A percentile compares a stretch with the other conserved stretches of the same genome.
These are phyloP conservation scores for Lepidiolamprologus cunningtoni DNA, from an alignment of 2,113 vertebrate genomes.

Conservation along the genomic window DNA sequence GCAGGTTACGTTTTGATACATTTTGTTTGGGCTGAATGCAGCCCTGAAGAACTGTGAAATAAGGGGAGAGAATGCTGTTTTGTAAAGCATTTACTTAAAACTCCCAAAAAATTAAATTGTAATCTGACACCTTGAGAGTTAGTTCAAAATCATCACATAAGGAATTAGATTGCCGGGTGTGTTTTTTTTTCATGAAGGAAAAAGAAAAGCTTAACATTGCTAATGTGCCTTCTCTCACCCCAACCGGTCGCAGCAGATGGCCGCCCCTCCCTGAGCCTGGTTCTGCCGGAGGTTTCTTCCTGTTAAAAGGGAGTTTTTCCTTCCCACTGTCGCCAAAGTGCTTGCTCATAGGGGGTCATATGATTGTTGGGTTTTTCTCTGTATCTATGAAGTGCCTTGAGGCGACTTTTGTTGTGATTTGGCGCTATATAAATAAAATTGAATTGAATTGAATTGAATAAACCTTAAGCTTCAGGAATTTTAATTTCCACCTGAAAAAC, in stretches of 20 bases:
- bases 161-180: background rate
- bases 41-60: background rate
- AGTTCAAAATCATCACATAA: background rate
- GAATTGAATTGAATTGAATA: too few relatives aligned
- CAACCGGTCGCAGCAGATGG: too few relatives aligned
- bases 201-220: background rate
- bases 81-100: background rate
- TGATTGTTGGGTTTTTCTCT: too few relatives aligned
- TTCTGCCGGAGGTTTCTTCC: too few relatives aligned
- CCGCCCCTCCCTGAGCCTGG: too few relatives aligned
- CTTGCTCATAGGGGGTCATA: too few relatives aligned
- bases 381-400: too few relatives aligned
- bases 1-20: background rate
- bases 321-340: too few relatives aligned
- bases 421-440: too few relatives aligned
- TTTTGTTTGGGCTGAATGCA: background rate
- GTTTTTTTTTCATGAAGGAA: background rate
- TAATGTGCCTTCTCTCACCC: too few relatives aligned
- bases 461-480: background rate
- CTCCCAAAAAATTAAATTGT: accelerated
- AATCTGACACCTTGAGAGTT: background rate
- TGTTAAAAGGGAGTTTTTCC: too few relatives aligned
- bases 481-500: background rate
- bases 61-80: background rate
- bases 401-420: too few relatives aligned